Base-by-base conservation (phyloP, 2,888 invertebrate genomes). In the Yponomeuta cagnagella region DNA sequence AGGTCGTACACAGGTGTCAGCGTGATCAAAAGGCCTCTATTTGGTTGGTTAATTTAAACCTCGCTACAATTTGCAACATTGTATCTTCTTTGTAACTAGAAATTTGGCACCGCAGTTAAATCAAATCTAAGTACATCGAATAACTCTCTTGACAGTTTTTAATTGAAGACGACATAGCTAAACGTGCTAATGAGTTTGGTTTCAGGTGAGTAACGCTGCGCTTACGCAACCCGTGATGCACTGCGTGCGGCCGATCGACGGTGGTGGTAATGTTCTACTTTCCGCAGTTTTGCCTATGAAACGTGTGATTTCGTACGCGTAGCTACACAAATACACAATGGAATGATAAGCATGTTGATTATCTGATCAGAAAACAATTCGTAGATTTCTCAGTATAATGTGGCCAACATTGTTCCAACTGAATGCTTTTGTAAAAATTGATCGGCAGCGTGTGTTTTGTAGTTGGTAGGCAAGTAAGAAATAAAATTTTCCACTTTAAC, bases 1-100 rank as follows among this genome's bases (percentile, higher is more conserved):
- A 87, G 90, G 90, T 89, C 84, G 80, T 87, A 86, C 84, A 84
- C 83, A 70, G n/a, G 33, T 68, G 48, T 31, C 65, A 58, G 52
- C 52, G 5, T 15, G 52, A 58, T 58, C 52, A 58, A 58, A 58
- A 58, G 52, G 15, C 52, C 52, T 15, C 12, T 15, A 58, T 58
- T 15, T 52, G 8, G 52, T 52, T 9, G 2, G 52, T 23, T 23
- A 23, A 23, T 23, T 58, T 58, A 15, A 15, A 58, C 12, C 52
- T 15, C 3, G 52, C 52, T 15, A 15, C 15, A 12, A 58, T 58
- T 58, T 15, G 12, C 6, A 58, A 58, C 15, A 12, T 58, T 58
- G 6, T 5, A 5, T 43, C 43, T 43, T 6, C 43, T 33, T 33
- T 33, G 5, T 43, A 43, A 43, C 6, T 43, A 43, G 43, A 43